These are phyloP conservation scores for Stratiolaelaps scimitus DNA, from an alignment of 1,140 invertebrate species.

Conservation along the genomic window DNA sequence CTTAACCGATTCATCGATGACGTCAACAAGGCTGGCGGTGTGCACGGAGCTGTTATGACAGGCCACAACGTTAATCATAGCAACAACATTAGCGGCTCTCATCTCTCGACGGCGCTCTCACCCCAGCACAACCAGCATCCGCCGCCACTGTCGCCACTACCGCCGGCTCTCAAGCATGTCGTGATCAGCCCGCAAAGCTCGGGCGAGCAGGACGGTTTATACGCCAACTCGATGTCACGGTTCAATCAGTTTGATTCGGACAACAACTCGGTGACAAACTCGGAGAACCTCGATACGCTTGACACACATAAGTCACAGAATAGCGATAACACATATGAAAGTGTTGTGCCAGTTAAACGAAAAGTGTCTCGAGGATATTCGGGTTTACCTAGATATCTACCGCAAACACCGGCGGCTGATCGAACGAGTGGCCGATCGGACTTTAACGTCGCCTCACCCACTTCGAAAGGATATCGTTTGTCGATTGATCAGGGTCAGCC, in stretches of 20 bases:
- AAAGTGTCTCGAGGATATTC: slow-evolving; percentile 7
- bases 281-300: slow-evolving; percentile 16
- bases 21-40: slow-evolving; percentile 8
- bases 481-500: slow-evolving; percentile 12
- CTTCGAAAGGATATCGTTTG: slow-evolving; percentile 13
- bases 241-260: slow-evolving; percentile 26
- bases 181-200: slow-evolving; percentile 8
- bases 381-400: neutral
- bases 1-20: slow-evolving; percentile 22
- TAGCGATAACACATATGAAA: slow-evolving; percentile 24
- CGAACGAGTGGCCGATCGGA: neutral
- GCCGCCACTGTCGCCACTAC: neutral
- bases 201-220: slow-evolving; percentile 6
- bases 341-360: slow-evolving; percentile 2
- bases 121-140: no score
- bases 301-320: neutral
- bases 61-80: no score
- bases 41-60: neutral
- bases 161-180: neutral
- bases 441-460: neutral
- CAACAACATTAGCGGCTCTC: no score
- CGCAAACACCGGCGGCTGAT: slow-evolving; percentile 6
- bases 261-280: slow-evolving; percentile 22
- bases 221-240: slow-evolving; percentile 17
- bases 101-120: no score